Evolutionary conservation across 2,797 vertebrate genomes (phyloP).

Genomic region (Sebastes steindachneri): DNA sequence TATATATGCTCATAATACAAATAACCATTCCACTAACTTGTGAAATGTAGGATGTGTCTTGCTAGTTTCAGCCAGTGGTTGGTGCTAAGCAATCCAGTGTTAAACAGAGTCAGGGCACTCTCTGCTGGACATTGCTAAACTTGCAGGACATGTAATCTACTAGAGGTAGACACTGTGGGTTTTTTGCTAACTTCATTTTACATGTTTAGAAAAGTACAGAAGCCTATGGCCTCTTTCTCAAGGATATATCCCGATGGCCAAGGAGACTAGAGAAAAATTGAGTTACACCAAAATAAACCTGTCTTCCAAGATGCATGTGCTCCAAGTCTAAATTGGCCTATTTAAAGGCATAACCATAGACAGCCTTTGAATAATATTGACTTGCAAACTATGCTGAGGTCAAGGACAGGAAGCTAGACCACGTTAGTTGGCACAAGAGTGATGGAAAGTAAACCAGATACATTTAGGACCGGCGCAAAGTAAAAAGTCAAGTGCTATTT

Average conservation of each 20-base stretch:
- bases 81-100: not conserved
- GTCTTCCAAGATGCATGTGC: constrained; percentile 88
- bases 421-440: constrained; percentile 68
- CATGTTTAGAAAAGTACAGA: constrained; percentile 79
- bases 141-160: constrained; percentile 33
- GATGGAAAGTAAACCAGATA: constrained; percentile 70
- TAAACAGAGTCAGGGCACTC: constrained; percentile 68
- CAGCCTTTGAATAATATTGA: constrained; percentile 86
- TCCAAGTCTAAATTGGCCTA: constrained; percentile 85
- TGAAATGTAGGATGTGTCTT: not conserved
- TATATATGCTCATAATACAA: not conserved
- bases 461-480: constrained; percentile 43
- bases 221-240: constrained; percentile 84
- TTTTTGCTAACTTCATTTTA: constrained; percentile 56
- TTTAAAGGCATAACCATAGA: constrained; percentile 86
- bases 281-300: constrained; percentile 88
- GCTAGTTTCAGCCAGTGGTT: constrained; percentile 4
- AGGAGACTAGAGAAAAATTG: constrained; percentile 89
- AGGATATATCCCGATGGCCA: constrained; percentile 83
- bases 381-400: constrained; percentile 81
- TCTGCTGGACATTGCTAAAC: constrained; percentile 67
- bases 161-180: not conserved
- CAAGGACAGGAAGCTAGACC: constrained; percentile 76
- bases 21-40: not conserved
- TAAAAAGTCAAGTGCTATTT: constrained; percentile 54